Evolutionary conservation across 2,888 invertebrate species (phyloP), one percentile per base, ranked within the genome.

Genomic region (Odontocolon sp.): DNA sequence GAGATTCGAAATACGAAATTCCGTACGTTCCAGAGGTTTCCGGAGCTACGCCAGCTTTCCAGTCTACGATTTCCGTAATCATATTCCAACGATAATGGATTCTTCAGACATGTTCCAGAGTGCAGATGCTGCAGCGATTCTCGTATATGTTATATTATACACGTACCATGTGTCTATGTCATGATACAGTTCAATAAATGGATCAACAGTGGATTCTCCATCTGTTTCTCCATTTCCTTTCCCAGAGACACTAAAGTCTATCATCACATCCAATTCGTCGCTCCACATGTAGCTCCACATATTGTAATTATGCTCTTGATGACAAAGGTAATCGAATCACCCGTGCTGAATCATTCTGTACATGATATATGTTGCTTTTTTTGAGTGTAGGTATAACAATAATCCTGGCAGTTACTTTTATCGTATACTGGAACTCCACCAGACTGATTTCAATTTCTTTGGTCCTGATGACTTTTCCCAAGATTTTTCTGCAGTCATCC

Each of bases 281-380:
- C 42, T 18, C 28, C 42, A 14, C 54, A 56, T 33, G n/a, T n/a
- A n/a, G n/a, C n/a, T n/a, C n/a, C 38, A 28, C 42, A 21, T 31
- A 14, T 45, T 33, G 56, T 45, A 67, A 67, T 67, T 66, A 66
- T 42, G 66, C 38, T 26, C 31, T 40, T 54, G 66, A 66, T 66
- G 54, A 56, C 67, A 56, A 42, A 28, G 40, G 56, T 56, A 67
- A 67, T 67, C 67, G 42, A 67, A 54, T 54, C 40, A 56, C 42
- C 21, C 21, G 11, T 54, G 40, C 42, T 21, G 31, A 31, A 14
- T 21, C 54, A 67, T 67, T 42, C 42, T 14, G 18, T 16, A 26
- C 9, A n/a, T 52, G 16, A 52, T 28, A 54, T 33, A 31, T 31
- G 33, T 8, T 36, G 36, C 36, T 8, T n/a, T n/a, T n/a, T n/a